phyloP scores from a whole-genome alignment of 2,888 invertebrate genomes.

The Oeneis ivallda region DNA sequence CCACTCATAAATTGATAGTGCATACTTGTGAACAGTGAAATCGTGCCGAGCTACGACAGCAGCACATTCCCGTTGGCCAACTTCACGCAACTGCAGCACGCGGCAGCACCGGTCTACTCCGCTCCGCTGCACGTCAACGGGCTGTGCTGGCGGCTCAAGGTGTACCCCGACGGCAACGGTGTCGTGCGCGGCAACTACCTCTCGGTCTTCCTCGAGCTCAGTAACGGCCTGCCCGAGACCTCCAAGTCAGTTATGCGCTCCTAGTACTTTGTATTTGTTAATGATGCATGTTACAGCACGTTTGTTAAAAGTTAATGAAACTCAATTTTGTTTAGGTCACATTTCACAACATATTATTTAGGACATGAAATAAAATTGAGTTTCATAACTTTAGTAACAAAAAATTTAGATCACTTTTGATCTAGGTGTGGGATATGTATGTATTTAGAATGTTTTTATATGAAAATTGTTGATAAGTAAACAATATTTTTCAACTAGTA shows the following conservation, averaged over 20 bases:
- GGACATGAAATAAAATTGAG: no score
- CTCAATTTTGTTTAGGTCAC: no score
- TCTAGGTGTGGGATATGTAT: no score
- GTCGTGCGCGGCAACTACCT: slow-evolving; percentile 95
- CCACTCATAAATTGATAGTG: slow-evolving; percentile 8
- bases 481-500: neutral
- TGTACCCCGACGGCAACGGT: slow-evolving; percentile 96
- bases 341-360: no score
- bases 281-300: neutral
- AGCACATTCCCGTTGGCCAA: slow-evolving; percentile 94
- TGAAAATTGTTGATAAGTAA: no score
- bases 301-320: no score
- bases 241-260: slow-evolving; percentile 86
- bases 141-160: slow-evolving; percentile 94
- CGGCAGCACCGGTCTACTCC: slow-evolving; percentile 96
- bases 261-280: slow-evolving; percentile 24
- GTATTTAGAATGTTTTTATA: no score
- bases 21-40: slow-evolving; percentile 84
- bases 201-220: slow-evolving; percentile 95
- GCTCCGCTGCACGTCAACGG: slow-evolving; percentile 93
- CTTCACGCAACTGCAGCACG: slow-evolving; percentile 91
- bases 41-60: slow-evolving; percentile 94
- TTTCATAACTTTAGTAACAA: no score
- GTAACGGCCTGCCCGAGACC: slow-evolving; percentile 94
- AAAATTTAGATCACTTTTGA: no score